Base-by-base conservation (phyloP, 2,797 vertebrate genomes). In the Coregonus ussuriensis region DNA sequence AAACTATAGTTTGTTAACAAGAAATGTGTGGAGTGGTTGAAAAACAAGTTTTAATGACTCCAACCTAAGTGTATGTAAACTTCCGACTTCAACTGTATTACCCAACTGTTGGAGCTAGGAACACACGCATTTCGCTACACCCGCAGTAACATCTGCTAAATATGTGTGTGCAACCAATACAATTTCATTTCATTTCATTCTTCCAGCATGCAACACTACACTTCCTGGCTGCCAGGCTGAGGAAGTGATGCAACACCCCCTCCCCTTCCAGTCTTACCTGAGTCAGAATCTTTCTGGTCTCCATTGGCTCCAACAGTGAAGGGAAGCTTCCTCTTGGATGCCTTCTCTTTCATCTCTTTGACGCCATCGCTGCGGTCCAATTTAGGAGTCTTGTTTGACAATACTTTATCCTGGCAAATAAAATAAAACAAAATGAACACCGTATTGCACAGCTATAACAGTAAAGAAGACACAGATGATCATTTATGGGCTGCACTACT, bases 231-330 rank as follows among this genome's bases (percentile, higher is more conserved):
- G 65, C 35, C 65, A 77, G 4, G 2, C 14, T 73, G 59, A 81
- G 79, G 79, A 86, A 79, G 82, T 87, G 80, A 88, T 78, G 82
- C 71, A 71, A 72, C 2, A 76, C 7, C 66, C 66, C 33, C 18
- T 18, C n/a, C 71, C 53, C 71, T 62, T 65, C 78, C 47, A 14
- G 4, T 56, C 85, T 93, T 96, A 99, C 98, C 98, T 87, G 98
- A 96, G 90, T 99, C 98, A 25, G 98, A 99, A 94, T 99, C 97
- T 92, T 99, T 99, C 92, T 99, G 97, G 95, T 99, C 97, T 95
- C 97, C 97, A 98, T 99, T 98, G 93, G 98, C 95, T 93, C 98
- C 97, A 77, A 97, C 93, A 72, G 97, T 97, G 91, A 99, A 99
- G 93, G 98, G 98, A 90, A 99, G 93, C 91, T 99, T 99, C 93